Base-by-base conservation (phyloP, 2,797 vertebrate species). In the Enoplosus armatus region DNA sequence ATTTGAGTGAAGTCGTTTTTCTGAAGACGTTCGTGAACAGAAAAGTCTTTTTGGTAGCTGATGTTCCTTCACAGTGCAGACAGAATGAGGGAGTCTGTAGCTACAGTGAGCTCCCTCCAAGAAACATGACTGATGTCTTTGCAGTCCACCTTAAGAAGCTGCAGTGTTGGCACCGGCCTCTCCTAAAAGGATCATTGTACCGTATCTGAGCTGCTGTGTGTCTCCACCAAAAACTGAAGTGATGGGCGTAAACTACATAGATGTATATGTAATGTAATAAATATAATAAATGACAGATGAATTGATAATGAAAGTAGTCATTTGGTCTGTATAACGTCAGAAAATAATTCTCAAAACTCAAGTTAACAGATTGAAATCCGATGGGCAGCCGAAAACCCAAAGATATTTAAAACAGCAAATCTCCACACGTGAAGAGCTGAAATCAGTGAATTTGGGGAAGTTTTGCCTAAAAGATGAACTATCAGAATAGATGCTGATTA, bases 21-120 rank as follows among this genome's bases (percentile, higher is more conserved):
- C 39, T 60, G 5, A 14, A 50, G 1, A n/a, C n/a, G 62, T 43
- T 76, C 16, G 24, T 14, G 6, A 69, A 39, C 62, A 61, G 26
- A 14, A 59, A 66, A 47, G 22, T 47, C 4, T 26, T 70, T 79
- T 50, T 66, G 64, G 74, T 56, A 7, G 48, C 18, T 33, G 22
- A 8, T n/a, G 50, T 26, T 65, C 29, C 31, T 45, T 76, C 50
- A 74, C 43, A 71, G 71, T 77, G 65, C 63, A 65, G 67, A 31
- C 24, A 64, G 51, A 47, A 45, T 8, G 22, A 75, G 53, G 55
- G 72, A 8, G n/a, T 69, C 15, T 0, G 61, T 0, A 43, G 69
- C 26, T 37, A 51, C 64, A 22, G 18, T 0, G 12, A 61, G 54
- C 54, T 53, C 18, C 48, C 26, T 35, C 55, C 22, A 18, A 58